Evolutionary conservation across 2,888 invertebrate species (phyloP).

Genomic region (Noctuana brunneofusca): DNA sequence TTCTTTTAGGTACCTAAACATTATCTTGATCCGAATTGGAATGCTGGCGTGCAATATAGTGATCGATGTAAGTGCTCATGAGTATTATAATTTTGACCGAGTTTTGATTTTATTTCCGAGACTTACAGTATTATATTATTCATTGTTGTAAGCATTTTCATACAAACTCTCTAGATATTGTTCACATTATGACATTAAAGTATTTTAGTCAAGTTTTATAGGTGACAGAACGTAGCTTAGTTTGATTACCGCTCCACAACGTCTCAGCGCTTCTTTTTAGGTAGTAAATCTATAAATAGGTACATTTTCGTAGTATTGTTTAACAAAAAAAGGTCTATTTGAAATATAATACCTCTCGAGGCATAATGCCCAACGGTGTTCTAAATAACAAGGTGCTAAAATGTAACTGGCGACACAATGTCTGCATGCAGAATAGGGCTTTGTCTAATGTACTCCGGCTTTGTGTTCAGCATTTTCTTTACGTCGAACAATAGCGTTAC

Average conservation of each 20-base stretch:
- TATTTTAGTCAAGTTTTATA: too few species aligned
- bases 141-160: too few species aligned
- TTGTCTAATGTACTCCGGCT: too few species aligned
- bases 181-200: too few species aligned
- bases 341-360: not conserved
- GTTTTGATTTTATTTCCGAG: not conserved
- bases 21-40: not conserved
- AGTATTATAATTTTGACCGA: not conserved
- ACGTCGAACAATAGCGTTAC: slow-evolving; percentile 11
- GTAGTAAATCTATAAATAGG: too few species aligned
- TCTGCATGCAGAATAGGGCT: slow-evolving; percentile 17
- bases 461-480: slow-evolving; percentile 22
- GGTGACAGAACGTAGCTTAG: too few species aligned
- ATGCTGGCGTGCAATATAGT: not conserved
- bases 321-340: not conserved
- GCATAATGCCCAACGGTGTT: slow-evolving; percentile 4
- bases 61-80: not conserved
- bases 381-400: slow-evolving; percentile 21
- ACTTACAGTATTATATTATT: too few species aligned
- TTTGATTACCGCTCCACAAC: too few species aligned
- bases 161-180: too few species aligned
- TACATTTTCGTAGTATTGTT: not conserved
- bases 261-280: too few species aligned
- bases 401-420: slow-evolving; percentile 24
- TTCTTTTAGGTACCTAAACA: not conserved